A percentile compares a stretch with the other conserved stretches of the same genome.
These are phyloP conservation scores for Hydropsyche tenuis DNA, from an alignment of 1,140 invertebrate genomes.

Conservation along the genomic window DNA sequence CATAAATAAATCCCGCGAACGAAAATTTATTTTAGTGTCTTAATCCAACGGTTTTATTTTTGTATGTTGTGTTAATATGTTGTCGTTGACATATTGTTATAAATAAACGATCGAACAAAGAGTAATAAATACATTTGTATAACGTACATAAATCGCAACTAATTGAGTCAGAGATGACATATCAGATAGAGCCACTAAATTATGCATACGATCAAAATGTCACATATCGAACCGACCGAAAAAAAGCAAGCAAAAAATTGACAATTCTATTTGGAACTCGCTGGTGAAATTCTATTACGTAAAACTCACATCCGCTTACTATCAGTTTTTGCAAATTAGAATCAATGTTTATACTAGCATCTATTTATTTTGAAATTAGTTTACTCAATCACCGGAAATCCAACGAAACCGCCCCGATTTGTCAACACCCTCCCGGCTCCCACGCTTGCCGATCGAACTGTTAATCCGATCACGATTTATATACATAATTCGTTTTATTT, in stretches of 20 bases:
- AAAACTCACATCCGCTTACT: not conserved
- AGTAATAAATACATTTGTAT: conserved; percentile 8
- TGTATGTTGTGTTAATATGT: too few species aligned
- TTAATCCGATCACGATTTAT: conserved; percentile 33
- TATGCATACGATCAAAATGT: conserved; percentile 27
- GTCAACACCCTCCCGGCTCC: not conserved
- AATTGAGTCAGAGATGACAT: conserved; percentile 28
- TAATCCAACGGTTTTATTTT: too few species aligned
- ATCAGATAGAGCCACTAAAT: conserved; percentile 25
- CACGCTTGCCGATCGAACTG: conserved; percentile 28
- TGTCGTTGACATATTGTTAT: too few species aligned
- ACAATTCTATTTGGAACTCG: conserved; percentile 2
- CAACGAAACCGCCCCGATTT: not conserved
- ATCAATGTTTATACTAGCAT: not conserved
- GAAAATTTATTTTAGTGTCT: too few species aligned
- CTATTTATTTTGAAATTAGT: not conserved
- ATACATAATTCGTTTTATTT: conserved; percentile 31
- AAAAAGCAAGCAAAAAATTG: not conserved
- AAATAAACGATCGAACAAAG: conserved; percentile 8
- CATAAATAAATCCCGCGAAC: too few species aligned
- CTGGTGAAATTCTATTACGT: too few species aligned
- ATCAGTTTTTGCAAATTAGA: not conserved
- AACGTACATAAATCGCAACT: conserved; percentile 13
- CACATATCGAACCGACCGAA: conserved; percentile 14
- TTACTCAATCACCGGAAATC: not conserved